A percentile compares a stretch with the other conserved stretches of the same genome.
These are phyloP conservation scores for Leucosticte australis DNA, from an alignment of 2,113 vertebrate genomes.

Conservation along the genomic window DNA sequence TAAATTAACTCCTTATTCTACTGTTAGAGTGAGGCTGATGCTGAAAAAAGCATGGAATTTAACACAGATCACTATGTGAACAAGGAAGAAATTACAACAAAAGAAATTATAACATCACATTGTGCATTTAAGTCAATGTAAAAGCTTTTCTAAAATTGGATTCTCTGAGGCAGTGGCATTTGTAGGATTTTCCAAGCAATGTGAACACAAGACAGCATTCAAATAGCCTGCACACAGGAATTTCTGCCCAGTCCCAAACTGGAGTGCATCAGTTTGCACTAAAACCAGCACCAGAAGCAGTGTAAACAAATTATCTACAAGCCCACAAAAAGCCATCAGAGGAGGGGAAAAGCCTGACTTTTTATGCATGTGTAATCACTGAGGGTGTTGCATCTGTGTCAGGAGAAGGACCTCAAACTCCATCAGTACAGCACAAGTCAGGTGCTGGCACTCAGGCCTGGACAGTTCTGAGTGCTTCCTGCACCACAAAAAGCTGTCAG, in stretches of 20 bases:
- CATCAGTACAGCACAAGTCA: not conserved
- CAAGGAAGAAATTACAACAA: not conserved
- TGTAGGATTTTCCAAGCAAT: not conserved
- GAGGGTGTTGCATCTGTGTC: not conserved
- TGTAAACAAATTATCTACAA: slow-evolving; percentile 54
- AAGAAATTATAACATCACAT: not conserved
- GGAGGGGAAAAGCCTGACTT: not conserved
- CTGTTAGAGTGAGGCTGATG: not conserved
- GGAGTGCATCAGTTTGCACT: slow-evolving; percentile 8
- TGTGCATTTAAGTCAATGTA: rapidly evolving
- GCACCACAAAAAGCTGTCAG: slow-evolving; percentile 46
- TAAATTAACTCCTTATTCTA: not conserved
- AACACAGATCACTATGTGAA: not conserved
- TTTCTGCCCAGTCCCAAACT: slow-evolving; percentile 63
- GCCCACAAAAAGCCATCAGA: slow-evolving; percentile 50
- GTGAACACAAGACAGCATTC: not conserved
- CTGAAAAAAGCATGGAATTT: not conserved
- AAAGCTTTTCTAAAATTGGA: not conserved
- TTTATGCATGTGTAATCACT: not conserved
- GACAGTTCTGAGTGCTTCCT: slow-evolving; percentile 68
- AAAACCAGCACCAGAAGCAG: slow-evolving; percentile 54
- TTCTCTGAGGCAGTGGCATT: not conserved
- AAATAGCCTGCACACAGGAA: slow-evolving; percentile 70
- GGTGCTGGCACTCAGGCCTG: slow-evolving; percentile 46
- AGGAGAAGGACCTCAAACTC: not conserved